Base-by-base conservation (phyloP, 2,888 invertebrate species). In the Melitaea athalia region DNA sequence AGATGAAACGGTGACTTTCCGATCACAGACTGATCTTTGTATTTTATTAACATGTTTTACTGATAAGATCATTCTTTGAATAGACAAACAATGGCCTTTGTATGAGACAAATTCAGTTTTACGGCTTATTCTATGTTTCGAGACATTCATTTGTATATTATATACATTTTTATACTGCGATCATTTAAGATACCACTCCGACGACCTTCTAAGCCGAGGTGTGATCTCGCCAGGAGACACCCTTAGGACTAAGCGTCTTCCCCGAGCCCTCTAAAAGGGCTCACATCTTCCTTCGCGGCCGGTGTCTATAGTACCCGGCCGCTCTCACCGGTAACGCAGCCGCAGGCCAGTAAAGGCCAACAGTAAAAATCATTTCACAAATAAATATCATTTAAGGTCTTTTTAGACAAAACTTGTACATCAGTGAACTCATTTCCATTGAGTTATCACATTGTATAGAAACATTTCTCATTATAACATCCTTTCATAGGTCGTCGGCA, bases 401-500 rank as follows among this genome's bases (percentile, higher is more conserved):
- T 24, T 24, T 24, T 24, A 24, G 24, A 1, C 3, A 24, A 14
- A 33, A 12, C 8, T 31, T 24, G 33, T 14, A 24, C 24, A 31
- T 52, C 8, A 52, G 53, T 76, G 77, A 76, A 76, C 77, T 76
- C 76, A 66, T 67, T 67, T 47, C 64, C 68, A 52, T 45, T 55
- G 33, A 55, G 14, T 50, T 59, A 63, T 14, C 45, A 33, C 43
- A 43, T 63, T 24, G 31, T 52, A 45, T 55, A 50, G 45, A 59
- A 24, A 24, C 59, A 33, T 63, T 24, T 59, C 59, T 63, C 67
- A 78, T 79, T 78, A 74, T 70, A 76, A 71, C 55, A 79, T 79
- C 78, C 79, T 81, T 83, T 80, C 76, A 74, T 72, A 76, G 85
- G 84, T 84, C 85, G 76, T 79, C 81, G 83, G 74, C 85, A 76